Conservation (phyloP, 1,140 invertebrate species). For the Cydia fagiglandana region DNA sequence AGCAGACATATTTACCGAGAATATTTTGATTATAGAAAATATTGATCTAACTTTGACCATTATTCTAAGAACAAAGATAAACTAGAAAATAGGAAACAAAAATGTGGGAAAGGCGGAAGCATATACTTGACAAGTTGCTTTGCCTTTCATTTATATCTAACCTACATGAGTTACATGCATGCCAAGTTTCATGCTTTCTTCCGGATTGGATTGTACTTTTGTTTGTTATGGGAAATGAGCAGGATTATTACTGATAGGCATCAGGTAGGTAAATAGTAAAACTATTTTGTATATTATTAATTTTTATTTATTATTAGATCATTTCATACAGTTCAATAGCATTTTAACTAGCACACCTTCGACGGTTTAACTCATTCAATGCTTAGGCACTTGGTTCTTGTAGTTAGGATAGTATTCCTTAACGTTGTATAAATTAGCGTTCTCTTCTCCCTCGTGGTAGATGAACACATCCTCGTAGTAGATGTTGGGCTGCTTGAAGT, state of each 20-base stretch:
- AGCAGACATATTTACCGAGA: too few relatives aligned
- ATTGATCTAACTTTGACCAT: too few relatives aligned
- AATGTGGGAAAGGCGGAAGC: too few relatives aligned
- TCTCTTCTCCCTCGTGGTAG: conserved; percentile 80
- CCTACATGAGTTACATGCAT: too few relatives aligned
- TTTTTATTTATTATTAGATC: not conserved
- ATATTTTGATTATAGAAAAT: too few relatives aligned
- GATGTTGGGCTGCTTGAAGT: conserved; percentile 83
- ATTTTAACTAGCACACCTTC: not conserved
- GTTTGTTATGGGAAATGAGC: too few relatives aligned
- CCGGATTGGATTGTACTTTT: too few relatives aligned
- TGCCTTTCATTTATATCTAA: too few relatives aligned
- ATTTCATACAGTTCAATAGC: not conserved
- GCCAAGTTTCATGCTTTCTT: too few relatives aligned
- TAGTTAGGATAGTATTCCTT: conserved; percentile 23
- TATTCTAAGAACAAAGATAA: too few relatives aligned
- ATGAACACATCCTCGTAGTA: conserved; percentile 83
- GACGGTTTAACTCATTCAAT: not conserved
- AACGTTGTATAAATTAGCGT: conserved; percentile 55
- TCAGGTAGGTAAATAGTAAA: not conserved
- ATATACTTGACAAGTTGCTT: too few relatives aligned
- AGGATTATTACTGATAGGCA: not conserved
- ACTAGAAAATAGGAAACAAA: too few relatives aligned
- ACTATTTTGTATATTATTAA: not conserved
- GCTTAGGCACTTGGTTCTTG: not conserved